Evolutionary conservation across 2,797 vertebrate species (phyloP), one percentile per base, ranked within the genome.

Genomic region (Halcyon leucocephala): DNA sequence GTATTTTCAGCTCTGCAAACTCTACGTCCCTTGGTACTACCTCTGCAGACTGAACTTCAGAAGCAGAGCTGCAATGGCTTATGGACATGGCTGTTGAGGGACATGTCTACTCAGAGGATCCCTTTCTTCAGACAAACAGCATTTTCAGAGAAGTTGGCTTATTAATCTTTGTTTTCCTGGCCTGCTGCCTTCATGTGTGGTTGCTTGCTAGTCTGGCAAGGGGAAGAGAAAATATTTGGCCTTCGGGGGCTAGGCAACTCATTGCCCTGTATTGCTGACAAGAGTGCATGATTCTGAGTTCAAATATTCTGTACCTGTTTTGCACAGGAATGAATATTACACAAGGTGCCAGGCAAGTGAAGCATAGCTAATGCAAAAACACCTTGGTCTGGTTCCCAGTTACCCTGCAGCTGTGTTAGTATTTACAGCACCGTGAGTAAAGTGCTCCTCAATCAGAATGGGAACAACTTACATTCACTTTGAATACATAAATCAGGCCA

Each of bases 341-440:
- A 85, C 91, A 92, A 95, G 96, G 95, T 95, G 94, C 94, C 90
- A 93, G 83, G 96, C 86, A 95, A 96, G 86, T 67, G 82, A 91
- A 95, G 95, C 95, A 89, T 82, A 94, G 86, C 93, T 89, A 92
- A 97, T 80, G 90, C 24, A 21, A 86, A 96, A 95, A 87, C 95
- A 95, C 93, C 95, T 96, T 96, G 95, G 95, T 35, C 83, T 62
- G 77, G 64, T 95, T 96, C 96, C 91, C 78, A 89, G 83, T 73
- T 89, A 70, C 78, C 93, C 94, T 93, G 93, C 95, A 94, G 93
- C 93, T 95, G 93, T 92, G 91, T 94, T 80, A 86, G 95, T 94
- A 90, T 97, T 96, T 95, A 95, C 95, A 91, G 90, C 81, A 67
- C 48, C 1, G 4, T 2, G 6, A 89, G 88, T 37, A n/a, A 94